Evolutionary conservation across 2,113 vertebrate genomes (phyloP), one percentile per base, ranked within the genome.

Genomic region (Tonatia bakeri): DNA sequence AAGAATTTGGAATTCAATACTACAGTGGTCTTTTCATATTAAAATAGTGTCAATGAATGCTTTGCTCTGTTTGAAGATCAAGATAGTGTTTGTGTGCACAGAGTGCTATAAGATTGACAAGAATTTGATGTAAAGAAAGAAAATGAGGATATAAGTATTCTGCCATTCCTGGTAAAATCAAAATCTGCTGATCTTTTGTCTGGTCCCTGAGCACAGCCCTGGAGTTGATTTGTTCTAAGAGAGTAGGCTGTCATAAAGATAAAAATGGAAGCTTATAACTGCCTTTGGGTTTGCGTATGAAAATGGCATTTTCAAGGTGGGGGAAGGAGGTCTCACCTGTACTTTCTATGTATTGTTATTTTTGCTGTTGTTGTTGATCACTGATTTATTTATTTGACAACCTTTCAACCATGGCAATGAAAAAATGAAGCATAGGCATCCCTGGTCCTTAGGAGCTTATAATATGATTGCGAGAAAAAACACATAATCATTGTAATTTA

Each of bases 101-200:
- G 31, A 31, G 69, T n/a, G 22, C 8, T 56, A n/a, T 75, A 87
- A 47, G 65, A 36, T 77, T 61, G 24, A 54, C 9, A 76, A 47
- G 13, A 28, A 22, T 52, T 61, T 61, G 20, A 75, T 80, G 15
- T 59, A 38, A 69, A 76, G 87, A 83, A 65, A 84, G 76, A 83
- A 54, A 84, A 56, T 26, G 3, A 72, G 36, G 16, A 61, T 1
- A 22, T 31, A 64, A 47, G 11, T 52, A 31, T 69, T 80, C 28
- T 82, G 45, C 56, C 28, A 54, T 83, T 94, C 56, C 54, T 67
- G 15, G 40, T 67, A 61, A 92, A 92, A 94, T 92, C 75, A 47
- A 0, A 76, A 89, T 82, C 84, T 92, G 79, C 12, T 77, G 45
- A 36, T 88, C 73, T 96, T 87, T 80, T 22, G 20, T 77, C 67